A percentile compares a stretch with the other conserved stretches of the same genome.
Evolutionary conservation across 1,140 invertebrate species (phyloP).

Genomic region (Drosophila arizonae): DNA sequence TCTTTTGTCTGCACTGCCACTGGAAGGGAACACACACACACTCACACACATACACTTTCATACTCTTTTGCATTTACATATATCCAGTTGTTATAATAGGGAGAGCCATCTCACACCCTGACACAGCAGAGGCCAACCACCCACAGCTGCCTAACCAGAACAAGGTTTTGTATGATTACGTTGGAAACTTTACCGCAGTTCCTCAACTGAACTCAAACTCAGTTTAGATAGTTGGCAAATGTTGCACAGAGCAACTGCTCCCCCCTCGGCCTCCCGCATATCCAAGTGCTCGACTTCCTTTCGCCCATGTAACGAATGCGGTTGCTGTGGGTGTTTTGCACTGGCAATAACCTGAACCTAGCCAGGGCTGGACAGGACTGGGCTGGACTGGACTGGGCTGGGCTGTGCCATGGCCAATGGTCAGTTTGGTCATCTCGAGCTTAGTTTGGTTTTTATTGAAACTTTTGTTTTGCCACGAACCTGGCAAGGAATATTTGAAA

Average conservation of each 20-base stretch:
- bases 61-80: background rate
- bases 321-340: conserved; percentile 72
- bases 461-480: conserved; percentile 71
- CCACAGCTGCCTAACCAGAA: conserved; percentile 57
- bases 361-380: background rate
- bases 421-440: conserved; percentile 29
- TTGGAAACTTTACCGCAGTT: conserved; percentile 79
- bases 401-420: conserved; percentile 3
- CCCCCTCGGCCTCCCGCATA: background rate
- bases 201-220: conserved; percentile 75
- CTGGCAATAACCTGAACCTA: conserved; percentile 46
- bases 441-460: conserved; percentile 76
- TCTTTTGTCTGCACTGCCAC: conserved; percentile 63
- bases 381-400: conserved; percentile 4
- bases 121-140: background rate
- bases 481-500: conserved; percentile 74
- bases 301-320: conserved; percentile 65
- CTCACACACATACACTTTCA: conserved; percentile 10
- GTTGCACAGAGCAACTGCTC: conserved; percentile 42
- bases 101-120: conserved; percentile 11
- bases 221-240: conserved; percentile 75
- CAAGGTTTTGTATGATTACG: conserved; percentile 78
- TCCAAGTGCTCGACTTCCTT: background rate
- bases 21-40: conserved; percentile 33
- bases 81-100: conserved; percentile 31